These are phyloP conservation scores for Oxygymnocypris stewartii DNA, from an alignment of 2,113 vertebrate species.

Conservation along the genomic window DNA sequence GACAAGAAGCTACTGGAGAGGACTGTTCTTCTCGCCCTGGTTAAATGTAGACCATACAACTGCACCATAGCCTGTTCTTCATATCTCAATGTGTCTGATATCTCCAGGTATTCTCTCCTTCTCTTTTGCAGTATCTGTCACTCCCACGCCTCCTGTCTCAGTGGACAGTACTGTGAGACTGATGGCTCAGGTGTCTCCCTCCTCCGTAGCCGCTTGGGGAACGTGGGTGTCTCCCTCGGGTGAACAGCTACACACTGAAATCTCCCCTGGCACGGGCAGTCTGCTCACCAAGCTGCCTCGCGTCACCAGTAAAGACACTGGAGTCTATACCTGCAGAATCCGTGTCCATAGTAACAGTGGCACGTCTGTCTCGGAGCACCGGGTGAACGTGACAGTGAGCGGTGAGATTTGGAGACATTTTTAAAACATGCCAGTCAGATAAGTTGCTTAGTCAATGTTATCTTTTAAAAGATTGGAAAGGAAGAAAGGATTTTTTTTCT, in stretches of 20 bases:
- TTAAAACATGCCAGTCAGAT: background rate
- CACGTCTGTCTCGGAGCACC: slow-evolving; percentile 52
- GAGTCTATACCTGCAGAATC: slow-evolving; percentile 68
- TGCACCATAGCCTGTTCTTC: background rate
- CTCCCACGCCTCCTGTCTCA: slow-evolving; percentile 55
- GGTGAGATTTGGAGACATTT: slow-evolving; percentile 67
- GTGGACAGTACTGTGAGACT: slow-evolving; percentile 66
- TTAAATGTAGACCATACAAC: slow-evolving; percentile 64
- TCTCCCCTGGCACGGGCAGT: slow-evolving; percentile 1
- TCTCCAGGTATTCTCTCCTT: slow-evolving; percentile 11
- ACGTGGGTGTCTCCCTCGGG: slow-evolving; percentile 66
- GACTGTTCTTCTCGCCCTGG: slow-evolving; percentile 67
- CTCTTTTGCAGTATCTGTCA: slow-evolving; percentile 59
- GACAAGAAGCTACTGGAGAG: slow-evolving; percentile 56
- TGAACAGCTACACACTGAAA: slow-evolving; percentile 56
- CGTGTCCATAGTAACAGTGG: slow-evolving; percentile 49
- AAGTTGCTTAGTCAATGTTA: background rate
- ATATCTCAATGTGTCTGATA: slow-evolving; percentile 9
- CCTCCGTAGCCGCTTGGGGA: slow-evolving; percentile 47
- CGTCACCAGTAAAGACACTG: slow-evolving; percentile 54
- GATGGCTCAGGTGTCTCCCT: slow-evolving; percentile 60
- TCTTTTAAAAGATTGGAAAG: background rate
- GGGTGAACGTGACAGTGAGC: slow-evolving; percentile 59
- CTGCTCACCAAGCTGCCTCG: slow-evolving; percentile 69
- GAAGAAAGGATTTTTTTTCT: background rate